These are phyloP conservation scores for Drosophila paracracens DNA, from an alignment of 2,888 invertebrate species.

Conservation along the genomic window DNA sequence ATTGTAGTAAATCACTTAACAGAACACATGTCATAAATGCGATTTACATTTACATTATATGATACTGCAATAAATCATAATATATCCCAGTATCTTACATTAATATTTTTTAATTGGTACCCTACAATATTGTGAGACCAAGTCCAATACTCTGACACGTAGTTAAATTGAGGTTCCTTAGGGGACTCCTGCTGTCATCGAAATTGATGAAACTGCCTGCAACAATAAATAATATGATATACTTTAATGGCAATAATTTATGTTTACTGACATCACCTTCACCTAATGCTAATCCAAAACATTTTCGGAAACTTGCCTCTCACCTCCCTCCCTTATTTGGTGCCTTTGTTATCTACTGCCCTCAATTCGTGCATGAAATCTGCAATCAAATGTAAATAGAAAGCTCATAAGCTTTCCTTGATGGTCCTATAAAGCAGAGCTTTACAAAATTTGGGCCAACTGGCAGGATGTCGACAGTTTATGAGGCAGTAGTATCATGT, in stretches of 20 bases:
- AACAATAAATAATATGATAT: background rate
- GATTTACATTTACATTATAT: background rate
- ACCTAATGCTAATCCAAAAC: background rate
- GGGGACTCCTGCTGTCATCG: background rate
- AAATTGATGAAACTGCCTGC: background rate
- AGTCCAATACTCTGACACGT: background rate
- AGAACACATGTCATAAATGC: too few species aligned
- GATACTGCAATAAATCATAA: background rate
- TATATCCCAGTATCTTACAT: background rate
- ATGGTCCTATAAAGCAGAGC: conserved; percentile 53
- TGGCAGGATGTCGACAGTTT: conserved; percentile 35
- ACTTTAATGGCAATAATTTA: conserved; percentile 9
- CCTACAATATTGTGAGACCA: background rate
- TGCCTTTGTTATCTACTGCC: conserved; percentile 12
- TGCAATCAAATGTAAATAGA: conserved; percentile 72
- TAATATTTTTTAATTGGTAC: background rate
- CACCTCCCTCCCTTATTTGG: background rate
- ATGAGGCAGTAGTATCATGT: conserved; percentile 14
- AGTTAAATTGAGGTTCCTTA: background rate
- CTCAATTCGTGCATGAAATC: conserved; percentile 58
- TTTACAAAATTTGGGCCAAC: conserved; percentile 47
- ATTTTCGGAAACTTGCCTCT: background rate
- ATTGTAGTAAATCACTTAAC: background rate
- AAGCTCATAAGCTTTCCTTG: conserved; percentile 69
- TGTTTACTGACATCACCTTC: background rate